Evolutionary conservation across 1,140 invertebrate genomes (phyloP).

Genomic region (Antheraea pernyi): DNA sequence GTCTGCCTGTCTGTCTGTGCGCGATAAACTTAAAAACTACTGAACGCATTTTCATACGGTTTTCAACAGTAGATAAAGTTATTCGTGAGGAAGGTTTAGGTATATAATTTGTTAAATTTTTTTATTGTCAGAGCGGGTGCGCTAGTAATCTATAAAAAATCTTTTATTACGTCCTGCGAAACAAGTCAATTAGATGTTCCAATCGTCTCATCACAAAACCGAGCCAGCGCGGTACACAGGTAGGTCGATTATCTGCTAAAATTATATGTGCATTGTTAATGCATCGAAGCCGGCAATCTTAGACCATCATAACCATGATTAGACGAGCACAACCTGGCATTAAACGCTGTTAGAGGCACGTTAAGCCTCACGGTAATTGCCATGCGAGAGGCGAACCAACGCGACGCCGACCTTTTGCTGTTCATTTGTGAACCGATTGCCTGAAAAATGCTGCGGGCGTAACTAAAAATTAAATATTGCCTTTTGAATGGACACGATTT

Average conservation of each 20-base stretch:
- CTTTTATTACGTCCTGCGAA: too few species aligned
- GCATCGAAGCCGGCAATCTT: conserved; percentile 18
- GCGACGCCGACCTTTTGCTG: neutral
- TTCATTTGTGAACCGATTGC: neutral
- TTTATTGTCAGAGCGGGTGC: too few species aligned
- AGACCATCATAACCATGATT: conserved; percentile 25
- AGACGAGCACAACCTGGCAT: conserved; percentile 13
- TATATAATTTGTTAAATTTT: too few species aligned
- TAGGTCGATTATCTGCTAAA: conserved; percentile 9
- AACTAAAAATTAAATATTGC: neutral
- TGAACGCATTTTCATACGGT: too few species aligned
- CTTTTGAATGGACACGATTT: too few species aligned
- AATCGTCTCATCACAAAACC: too few species aligned
- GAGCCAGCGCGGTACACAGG: neutral
- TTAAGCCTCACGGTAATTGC: neutral
- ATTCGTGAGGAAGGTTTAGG: too few species aligned
- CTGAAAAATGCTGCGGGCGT: neutral
- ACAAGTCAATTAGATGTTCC: too few species aligned
- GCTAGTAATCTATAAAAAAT: too few species aligned
- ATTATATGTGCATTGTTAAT: conserved; percentile 28
- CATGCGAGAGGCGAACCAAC: neutral
- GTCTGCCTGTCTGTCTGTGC: too few species aligned
- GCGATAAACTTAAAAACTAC: too few species aligned
- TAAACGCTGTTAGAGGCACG: conserved; percentile 17
- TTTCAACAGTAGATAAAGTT: too few species aligned